Percentiles rank a stretch among this genome's conserved stretches.
These are phyloP conservation scores for Leptopilina boulardi DNA, from an alignment of 1,140 invertebrate genomes.

Conservation along the genomic window DNA sequence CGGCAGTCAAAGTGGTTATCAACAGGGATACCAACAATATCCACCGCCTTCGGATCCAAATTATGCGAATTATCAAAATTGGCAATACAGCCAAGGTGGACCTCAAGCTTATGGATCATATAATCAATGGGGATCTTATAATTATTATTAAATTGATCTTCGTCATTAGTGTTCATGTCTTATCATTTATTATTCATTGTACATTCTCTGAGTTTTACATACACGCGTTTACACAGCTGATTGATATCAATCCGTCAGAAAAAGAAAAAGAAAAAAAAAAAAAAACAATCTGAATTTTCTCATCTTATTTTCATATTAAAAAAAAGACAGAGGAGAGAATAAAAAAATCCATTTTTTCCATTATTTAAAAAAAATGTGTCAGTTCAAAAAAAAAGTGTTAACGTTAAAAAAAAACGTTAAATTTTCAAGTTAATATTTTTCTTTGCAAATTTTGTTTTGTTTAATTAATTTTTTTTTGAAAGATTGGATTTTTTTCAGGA, in stretches of 20 bases:
- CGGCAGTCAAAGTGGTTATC: conserved; percentile 74
- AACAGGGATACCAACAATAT: conserved; percentile 81
- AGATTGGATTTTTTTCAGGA: too few species aligned
- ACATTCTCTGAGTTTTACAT: conserved; percentile 44
- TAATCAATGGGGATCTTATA: conserved; percentile 81
- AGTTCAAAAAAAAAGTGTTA: too few species aligned
- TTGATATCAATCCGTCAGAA: conserved; percentile 37
- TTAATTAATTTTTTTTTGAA: too few species aligned
- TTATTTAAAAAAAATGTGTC: too few species aligned
- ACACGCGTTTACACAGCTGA: conserved; percentile 45
- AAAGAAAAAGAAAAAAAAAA: too few species aligned
- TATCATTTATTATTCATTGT: conserved; percentile 44
- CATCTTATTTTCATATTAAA: conserved; percentile 26
- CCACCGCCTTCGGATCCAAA: conserved; percentile 77
- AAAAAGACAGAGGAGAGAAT: not conserved
- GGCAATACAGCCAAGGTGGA: conserved; percentile 81
- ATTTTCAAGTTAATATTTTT: too few species aligned
- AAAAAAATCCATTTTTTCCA: too few species aligned
- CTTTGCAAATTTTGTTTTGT: too few species aligned
- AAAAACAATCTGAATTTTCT: conserved; percentile 30
- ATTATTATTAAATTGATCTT: conserved; percentile 71
- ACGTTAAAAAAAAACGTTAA: too few species aligned
- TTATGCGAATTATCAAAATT: conserved; percentile 81
- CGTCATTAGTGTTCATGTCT: conserved; percentile 26
- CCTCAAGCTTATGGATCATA: conserved; percentile 79